Percentiles rank a stretch among this genome's conserved stretches.
These are phyloP conservation scores for Lithobates sylvaticus DNA, from an alignment of 2,797 vertebrate species.

Conservation along the genomic window DNA sequence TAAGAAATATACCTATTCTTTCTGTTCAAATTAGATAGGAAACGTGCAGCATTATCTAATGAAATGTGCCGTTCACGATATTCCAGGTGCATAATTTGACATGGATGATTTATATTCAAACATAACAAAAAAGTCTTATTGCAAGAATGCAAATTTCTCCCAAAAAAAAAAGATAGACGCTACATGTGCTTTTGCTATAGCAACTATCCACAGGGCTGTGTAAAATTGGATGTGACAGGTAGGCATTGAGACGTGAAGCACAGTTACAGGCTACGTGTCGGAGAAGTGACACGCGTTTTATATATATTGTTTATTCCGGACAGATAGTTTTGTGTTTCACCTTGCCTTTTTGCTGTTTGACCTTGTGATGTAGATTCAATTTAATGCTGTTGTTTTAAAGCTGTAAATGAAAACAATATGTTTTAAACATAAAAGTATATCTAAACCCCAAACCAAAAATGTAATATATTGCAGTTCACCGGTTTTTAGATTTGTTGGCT, in stretches of 20 bases:
- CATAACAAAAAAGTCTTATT: background rate
- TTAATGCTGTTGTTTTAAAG: background rate
- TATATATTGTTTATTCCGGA: background rate
- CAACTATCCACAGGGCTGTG: background rate
- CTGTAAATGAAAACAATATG: background rate
- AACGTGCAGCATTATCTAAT: background rate
- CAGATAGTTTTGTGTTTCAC: background rate
- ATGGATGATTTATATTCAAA: background rate
- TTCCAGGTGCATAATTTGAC: conserved; percentile 3
- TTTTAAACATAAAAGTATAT: too few species aligned
- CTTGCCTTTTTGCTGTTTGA: background rate
- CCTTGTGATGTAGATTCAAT: background rate
- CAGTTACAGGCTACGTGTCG: background rate
- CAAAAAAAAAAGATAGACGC: background rate
- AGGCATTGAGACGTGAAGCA: background rate
- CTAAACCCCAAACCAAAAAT: too few species aligned
- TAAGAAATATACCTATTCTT: background rate
- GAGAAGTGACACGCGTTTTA: background rate
- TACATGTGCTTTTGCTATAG: background rate
- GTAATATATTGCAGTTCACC: too few species aligned
- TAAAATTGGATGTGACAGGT: conserved; percentile 22
- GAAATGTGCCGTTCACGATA: background rate
- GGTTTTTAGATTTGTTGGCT: too few species aligned
- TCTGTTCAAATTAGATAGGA: background rate
- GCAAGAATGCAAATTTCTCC: background rate